A percentile compares a stretch with the other conserved stretches of the same genome.
Evolutionary conservation across 37 sponge, comb jelly and placozoan genomes (phyloP).

Genomic region (Petrosia ficiformis): DNA sequence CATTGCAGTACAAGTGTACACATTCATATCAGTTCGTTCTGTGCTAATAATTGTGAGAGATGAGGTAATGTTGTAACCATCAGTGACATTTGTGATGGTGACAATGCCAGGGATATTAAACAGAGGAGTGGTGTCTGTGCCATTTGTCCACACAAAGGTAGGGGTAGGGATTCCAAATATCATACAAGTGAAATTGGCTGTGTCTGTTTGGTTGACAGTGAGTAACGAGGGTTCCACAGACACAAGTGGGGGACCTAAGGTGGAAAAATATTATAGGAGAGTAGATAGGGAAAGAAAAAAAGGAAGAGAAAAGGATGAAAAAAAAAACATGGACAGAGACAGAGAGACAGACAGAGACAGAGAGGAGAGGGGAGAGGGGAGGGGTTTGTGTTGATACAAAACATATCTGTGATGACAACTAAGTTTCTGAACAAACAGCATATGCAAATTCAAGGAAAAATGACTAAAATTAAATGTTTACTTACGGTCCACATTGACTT

Average conservation of each 20-base stretch:
- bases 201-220: slow-evolving; percentile 2
- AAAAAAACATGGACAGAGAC: not conserved
- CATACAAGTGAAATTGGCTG: not conserved
- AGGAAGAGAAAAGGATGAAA: not conserved
- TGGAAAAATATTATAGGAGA: too few relatives aligned
- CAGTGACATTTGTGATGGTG: not conserved
- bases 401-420: too few relatives aligned
- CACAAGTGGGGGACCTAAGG: not conserved
- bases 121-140: not conserved
- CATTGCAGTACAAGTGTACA: not conserved
- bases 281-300: too few relatives aligned
- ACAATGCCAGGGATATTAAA: not conserved
- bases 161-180: slow-evolving; percentile 2
- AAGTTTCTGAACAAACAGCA: too few relatives aligned
- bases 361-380: too few relatives aligned
- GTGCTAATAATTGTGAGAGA: not conserved
- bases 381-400: too few relatives aligned
- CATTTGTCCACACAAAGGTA: not conserved
- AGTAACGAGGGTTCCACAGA: not conserved
- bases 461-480: not conserved
- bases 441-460: not conserved
- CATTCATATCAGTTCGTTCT: not conserved
- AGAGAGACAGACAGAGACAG: not conserved
- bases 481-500: not conserved
- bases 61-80: not conserved